These are phyloP conservation scores for Zosterops hypoxanthus DNA, from an alignment of 2,113 vertebrate species.

Conservation along the genomic window DNA sequence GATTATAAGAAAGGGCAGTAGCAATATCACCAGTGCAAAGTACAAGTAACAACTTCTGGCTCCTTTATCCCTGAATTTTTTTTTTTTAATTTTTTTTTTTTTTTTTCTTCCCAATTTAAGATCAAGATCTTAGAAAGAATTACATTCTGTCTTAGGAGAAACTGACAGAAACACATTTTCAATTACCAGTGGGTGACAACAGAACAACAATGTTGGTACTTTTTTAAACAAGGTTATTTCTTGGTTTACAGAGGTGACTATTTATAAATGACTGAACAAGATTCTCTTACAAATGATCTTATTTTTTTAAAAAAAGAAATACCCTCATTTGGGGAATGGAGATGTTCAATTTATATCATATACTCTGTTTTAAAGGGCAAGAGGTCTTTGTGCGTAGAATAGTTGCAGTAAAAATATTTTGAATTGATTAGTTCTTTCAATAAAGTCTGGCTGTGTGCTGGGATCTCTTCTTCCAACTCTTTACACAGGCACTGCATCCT, in stretches of 20 bases:
- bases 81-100: constrained; percentile 21
- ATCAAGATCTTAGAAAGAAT: constrained; percentile 79
- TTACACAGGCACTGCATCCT: neutral
- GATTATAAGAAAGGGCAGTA: constrained; percentile 78
- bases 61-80: constrained; percentile 66
- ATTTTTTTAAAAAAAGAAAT: constrained; percentile 64
- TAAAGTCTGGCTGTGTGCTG: neutral
- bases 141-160: constrained; percentile 72
- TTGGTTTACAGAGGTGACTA: constrained; percentile 74
- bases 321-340: constrained; percentile 2
- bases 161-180: constrained; percentile 80
- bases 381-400: neutral
- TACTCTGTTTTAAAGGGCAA: neutral
- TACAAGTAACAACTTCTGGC: constrained; percentile 70
- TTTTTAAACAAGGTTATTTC: constrained; percentile 76
- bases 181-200: constrained; percentile 76
- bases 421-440: neutral
- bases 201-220: constrained; percentile 70
- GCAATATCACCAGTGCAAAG: constrained; percentile 71
- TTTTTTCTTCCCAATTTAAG: constrained; percentile 70
- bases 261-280: constrained; percentile 73
- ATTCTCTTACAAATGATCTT: constrained; percentile 63
- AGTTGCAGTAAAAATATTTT: neutral
- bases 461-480: neutral
- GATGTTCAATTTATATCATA: constrained; percentile 24